Conservation (phyloP, 2,113 vertebrate genomes). For the Microcebus murinus region DNA sequence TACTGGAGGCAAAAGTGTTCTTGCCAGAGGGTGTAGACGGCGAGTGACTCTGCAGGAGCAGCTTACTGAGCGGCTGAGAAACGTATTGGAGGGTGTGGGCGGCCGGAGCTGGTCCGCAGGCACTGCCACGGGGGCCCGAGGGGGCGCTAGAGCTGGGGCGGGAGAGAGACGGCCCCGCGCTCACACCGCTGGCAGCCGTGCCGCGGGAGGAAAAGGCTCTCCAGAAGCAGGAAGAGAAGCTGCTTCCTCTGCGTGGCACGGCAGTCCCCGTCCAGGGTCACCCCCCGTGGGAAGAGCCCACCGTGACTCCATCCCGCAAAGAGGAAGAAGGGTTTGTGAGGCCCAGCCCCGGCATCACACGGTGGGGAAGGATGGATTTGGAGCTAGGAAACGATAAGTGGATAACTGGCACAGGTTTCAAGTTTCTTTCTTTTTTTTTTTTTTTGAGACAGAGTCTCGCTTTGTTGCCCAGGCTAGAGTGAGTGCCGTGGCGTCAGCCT, state of each 20-base stretch:
- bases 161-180: rapidly evolving
- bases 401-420: too few relatives aligned
- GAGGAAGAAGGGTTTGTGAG: neutral
- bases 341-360: neutral
- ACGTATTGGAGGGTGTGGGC: neutral
- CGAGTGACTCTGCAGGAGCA: neutral
- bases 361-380: neutral
- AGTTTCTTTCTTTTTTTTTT: too few relatives aligned
- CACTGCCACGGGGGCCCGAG: neutral
- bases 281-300: neutral
- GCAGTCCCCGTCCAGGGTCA: neutral
- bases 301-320: neutral
- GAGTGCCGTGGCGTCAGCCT: too few relatives aligned
- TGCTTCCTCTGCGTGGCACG: neutral
- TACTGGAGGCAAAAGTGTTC: neutral
- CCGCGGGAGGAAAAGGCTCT: neutral
- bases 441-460: too few relatives aligned
- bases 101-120: neutral
- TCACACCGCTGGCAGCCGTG: neutral
- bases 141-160: neutral
- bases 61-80: neutral
- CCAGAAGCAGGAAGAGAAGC: neutral
- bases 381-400: neutral
- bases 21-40: neutral
- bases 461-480: too few relatives aligned